Evolutionary conservation across 2,113 vertebrate species (phyloP).

Genomic region (Lasiurus borealis): DNA sequence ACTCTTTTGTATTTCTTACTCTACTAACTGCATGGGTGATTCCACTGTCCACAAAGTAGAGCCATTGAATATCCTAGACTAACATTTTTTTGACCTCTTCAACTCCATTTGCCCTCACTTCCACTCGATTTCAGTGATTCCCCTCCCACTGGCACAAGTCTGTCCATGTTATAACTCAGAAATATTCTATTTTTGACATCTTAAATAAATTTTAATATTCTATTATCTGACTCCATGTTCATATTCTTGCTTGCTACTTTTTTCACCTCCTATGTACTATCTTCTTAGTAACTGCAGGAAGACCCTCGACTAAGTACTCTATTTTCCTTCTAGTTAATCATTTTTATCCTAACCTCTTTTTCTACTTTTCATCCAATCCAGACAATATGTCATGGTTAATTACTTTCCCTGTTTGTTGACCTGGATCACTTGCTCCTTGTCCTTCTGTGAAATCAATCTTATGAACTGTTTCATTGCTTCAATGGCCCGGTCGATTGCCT

Average conservation of each 20-base stretch:
- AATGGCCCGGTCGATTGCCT: background rate
- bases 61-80: background rate
- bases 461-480: background rate
- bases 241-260: background rate
- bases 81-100: background rate
- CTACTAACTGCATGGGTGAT: background rate
- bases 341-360: background rate
- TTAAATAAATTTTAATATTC: conserved; percentile 4
- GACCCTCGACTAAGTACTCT: background rate
- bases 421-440: background rate
- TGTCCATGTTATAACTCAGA: background rate
- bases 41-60: background rate
- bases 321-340: background rate
- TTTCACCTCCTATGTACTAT: background rate
- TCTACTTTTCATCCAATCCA: background rate
- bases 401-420: background rate
- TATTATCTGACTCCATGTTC: background rate
- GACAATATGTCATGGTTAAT: background rate
- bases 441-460: background rate
- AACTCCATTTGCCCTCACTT: background rate
- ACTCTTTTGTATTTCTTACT: background rate
- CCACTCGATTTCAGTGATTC: background rate
- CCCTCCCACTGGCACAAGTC: background rate
- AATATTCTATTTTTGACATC: background rate
- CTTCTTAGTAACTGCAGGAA: background rate